Conservation (phyloP, 2,888 invertebrate genomes). For the Oscheius sp. region DNA sequence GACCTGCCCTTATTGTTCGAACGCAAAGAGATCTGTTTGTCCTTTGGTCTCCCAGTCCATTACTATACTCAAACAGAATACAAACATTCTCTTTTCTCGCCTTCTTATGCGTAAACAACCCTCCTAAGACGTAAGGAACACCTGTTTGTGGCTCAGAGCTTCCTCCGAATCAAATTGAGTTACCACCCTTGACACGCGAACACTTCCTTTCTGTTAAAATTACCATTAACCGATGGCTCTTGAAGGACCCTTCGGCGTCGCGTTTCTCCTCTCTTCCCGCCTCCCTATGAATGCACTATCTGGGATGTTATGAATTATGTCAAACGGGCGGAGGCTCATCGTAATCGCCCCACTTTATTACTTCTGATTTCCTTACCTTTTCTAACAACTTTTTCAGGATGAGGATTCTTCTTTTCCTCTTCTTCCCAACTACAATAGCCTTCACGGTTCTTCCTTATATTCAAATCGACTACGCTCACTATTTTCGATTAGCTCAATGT, state of each 20-base stretch:
- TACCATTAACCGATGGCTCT: slow-evolving; percentile 4
- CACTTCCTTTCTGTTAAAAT: not conserved
- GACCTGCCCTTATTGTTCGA: not conserved
- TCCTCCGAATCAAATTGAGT: not conserved
- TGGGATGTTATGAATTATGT: slow-evolving; percentile 19
- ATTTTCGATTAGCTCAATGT: slow-evolving; percentile 64
- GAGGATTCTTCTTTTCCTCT: slow-evolving; percentile 5
- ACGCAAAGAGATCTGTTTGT: slow-evolving; percentile 9
- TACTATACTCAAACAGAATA: not conserved
- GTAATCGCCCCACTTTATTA: not conserved
- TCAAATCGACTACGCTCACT: slow-evolving; percentile 67
- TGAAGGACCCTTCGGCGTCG: slow-evolving; percentile 3
- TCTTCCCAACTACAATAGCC: slow-evolving; percentile 13
- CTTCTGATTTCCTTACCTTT: not conserved
- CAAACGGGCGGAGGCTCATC: not conserved
- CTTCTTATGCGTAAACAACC: too few species aligned
- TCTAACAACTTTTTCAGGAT: slow-evolving; percentile 20
- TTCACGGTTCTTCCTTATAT: slow-evolving; percentile 67
- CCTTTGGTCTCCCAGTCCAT: too few species aligned
- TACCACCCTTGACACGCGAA: not conserved
- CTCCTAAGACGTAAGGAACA: too few species aligned
- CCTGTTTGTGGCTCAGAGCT: not conserved
- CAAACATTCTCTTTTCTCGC: slow-evolving; percentile 6
- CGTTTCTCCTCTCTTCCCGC: too few species aligned
- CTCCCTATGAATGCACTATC: slow-evolving; percentile 24